These are phyloP conservation scores for Stegastes partitus DNA, from an alignment of 2,113 vertebrate genomes.

Conservation along the genomic window DNA sequence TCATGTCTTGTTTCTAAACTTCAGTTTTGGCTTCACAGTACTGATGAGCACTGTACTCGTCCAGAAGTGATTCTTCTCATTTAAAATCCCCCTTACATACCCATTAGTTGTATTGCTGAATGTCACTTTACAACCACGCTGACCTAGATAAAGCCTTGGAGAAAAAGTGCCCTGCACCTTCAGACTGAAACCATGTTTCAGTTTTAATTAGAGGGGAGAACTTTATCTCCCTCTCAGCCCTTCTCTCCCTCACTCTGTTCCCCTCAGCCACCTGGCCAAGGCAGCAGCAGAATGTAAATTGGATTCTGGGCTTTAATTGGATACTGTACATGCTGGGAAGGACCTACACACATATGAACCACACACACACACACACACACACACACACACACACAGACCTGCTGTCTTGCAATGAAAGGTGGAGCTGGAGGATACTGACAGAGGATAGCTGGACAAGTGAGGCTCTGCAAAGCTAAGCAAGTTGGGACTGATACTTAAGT, in stretches of 20 bases:
- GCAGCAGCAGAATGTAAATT: constrained; percentile 71
- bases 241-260: constrained; percentile 33
- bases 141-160: constrained; percentile 68
- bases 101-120: constrained; percentile 39
- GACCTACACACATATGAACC: constrained; percentile 6
- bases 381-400: not conserved
- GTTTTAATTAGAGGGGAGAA: constrained; percentile 75
- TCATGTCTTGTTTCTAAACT: not conserved
- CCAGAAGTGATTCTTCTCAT: constrained; percentile 27
- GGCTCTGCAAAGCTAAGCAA: constrained; percentile 1
- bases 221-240: constrained; percentile 65
- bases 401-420: constrained; percentile 30
- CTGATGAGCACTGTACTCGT: not conserved
- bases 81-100: constrained; percentile 28
- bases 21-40: not conserved
- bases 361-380: constrained; percentile 5
- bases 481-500: constrained; percentile 5
- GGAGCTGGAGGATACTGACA: constrained; percentile 36
- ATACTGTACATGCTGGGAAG: constrained; percentile 59
- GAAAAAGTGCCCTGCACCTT: constrained; percentile 58
- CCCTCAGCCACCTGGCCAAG: constrained; percentile 65
- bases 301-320: constrained; percentile 68
- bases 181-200: constrained; percentile 62
- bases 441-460: constrained; percentile 13
- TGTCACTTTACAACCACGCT: constrained; percentile 59